phyloP scores from a whole-genome alignment of 2,113 vertebrate species.

The Uria lomvia region DNA sequence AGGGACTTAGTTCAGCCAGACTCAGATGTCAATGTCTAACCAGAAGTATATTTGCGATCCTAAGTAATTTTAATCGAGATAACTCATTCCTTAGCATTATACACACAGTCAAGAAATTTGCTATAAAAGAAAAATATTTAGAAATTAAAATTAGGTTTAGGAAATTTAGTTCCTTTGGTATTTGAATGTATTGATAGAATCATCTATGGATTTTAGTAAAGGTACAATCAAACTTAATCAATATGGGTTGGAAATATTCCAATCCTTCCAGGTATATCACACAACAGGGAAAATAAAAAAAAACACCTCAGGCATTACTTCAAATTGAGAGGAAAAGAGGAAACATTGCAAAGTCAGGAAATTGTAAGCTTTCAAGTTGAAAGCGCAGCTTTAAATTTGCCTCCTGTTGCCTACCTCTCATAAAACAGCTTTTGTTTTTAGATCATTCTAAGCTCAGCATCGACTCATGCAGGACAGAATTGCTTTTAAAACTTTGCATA shows the following conservation, averaged over 20 bases:
- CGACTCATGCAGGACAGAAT: background rate
- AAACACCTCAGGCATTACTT: background rate
- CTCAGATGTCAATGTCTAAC: background rate
- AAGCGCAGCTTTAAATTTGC: background rate
- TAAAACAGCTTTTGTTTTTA: background rate
- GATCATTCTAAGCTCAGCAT: background rate
- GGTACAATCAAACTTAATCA: background rate
- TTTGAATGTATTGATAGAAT: background rate
- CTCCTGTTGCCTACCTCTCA: background rate
- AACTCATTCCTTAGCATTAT: background rate
- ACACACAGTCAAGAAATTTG: background rate
- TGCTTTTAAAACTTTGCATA: background rate
- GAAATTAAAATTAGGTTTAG: background rate
- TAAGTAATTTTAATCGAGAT: background rate
- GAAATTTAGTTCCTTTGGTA: background rate
- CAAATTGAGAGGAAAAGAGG: background rate
- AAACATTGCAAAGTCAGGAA: background rate
- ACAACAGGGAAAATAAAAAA: accelerated
- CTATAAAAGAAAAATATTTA: background rate
- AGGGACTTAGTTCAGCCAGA: background rate
- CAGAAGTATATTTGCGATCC: background rate
- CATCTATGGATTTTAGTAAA: background rate
- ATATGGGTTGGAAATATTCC: background rate
- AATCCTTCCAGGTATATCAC: background rate
- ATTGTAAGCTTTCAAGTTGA: background rate